Evolutionary conservation across 2,888 invertebrate species (phyloP).

Genomic region (Drosophila affinis): DNA sequence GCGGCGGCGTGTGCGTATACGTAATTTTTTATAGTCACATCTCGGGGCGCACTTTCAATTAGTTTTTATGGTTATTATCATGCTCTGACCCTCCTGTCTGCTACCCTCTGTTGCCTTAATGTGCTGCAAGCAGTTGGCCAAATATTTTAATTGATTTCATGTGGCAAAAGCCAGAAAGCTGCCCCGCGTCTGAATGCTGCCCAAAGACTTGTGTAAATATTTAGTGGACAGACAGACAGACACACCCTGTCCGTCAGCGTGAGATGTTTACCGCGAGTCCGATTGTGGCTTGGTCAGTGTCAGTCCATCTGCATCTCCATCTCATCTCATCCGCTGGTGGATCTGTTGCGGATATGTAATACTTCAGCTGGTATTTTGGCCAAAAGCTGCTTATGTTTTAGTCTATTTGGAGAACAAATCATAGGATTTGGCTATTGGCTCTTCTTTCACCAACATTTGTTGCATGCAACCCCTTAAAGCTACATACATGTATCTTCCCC

Average conservation of each 20-base stretch:
- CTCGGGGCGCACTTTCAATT: conserved; percentile 57
- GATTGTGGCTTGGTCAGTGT: conserved; percentile 8
- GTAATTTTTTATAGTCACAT: conserved; percentile 55
- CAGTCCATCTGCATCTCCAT: conserved; percentile 2
- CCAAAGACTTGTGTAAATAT: conserved; percentile 53
- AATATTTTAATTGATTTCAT: conserved; percentile 77
- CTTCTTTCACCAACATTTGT: too few relatives aligned
- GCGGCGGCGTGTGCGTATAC: conserved; percentile 47
- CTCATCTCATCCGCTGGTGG: too few relatives aligned
- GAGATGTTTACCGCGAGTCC: conserved; percentile 15
- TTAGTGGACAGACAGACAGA: conserved; percentile 22
- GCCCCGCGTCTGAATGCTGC: neutral
- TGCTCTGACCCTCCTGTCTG: conserved; percentile 1
- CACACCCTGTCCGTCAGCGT: conserved; percentile 20
- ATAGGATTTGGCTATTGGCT: too few relatives aligned
- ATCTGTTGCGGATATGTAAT: too few relatives aligned
- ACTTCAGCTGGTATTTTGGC: neutral
- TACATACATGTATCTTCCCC: neutral
- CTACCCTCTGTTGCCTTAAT: conserved; percentile 33
- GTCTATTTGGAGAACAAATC: neutral
- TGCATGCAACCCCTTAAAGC: neutral
- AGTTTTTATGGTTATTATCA: conserved; percentile 54
- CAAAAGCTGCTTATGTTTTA: neutral
- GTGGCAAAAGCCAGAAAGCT: conserved; percentile 38
- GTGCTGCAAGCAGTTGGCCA: conserved; percentile 39